phyloP scores from a whole-genome alignment of 2,888 invertebrate genomes.

The Neoascia interrupta region DNA sequence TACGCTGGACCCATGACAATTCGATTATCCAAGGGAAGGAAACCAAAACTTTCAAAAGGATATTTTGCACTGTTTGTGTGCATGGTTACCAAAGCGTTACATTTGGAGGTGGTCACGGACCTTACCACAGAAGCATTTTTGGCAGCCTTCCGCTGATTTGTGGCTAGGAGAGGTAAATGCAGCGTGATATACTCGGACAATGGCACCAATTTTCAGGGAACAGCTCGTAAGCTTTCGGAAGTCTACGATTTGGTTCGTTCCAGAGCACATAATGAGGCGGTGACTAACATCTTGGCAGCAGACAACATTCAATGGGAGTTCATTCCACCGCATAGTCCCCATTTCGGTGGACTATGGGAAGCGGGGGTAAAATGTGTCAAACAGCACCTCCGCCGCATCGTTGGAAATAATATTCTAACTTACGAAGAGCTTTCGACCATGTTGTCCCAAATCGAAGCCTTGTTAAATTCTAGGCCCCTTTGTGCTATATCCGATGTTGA shows the following conservation, averaged over 20 bases:
- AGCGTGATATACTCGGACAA: conserved; percentile 21
- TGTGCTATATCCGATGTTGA: no score
- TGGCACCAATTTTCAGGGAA: conserved; percentile 18
- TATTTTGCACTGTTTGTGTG: conserved; percentile 14
- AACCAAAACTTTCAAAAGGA: conserved; percentile 15
- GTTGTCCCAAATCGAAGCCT: no score
- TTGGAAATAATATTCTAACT: no score
- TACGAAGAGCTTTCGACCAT: no score
- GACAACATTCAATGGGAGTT: no score
- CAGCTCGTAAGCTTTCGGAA: conserved; percentile 21
- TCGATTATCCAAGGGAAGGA: background rate
- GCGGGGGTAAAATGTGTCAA: no score
- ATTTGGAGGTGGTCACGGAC: conserved; percentile 12
- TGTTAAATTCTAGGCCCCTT: no score
- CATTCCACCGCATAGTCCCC: no score
- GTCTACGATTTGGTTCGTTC: conserved; percentile 4
- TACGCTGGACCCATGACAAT: conserved; percentile 6
- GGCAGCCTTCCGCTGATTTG: no score
- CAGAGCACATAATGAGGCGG: background rate
- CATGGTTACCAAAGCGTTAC: conserved; percentile 53
- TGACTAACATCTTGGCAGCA: no score
- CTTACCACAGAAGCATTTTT: background rate
- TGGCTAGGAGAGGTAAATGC: conserved; percentile 26
- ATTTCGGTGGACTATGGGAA: no score
- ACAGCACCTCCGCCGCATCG: no score